Evolutionary conservation across 2,113 vertebrate species (phyloP), one percentile per base, ranked within the genome.

Genomic region (Machaerirhynchus nigripectus): DNA sequence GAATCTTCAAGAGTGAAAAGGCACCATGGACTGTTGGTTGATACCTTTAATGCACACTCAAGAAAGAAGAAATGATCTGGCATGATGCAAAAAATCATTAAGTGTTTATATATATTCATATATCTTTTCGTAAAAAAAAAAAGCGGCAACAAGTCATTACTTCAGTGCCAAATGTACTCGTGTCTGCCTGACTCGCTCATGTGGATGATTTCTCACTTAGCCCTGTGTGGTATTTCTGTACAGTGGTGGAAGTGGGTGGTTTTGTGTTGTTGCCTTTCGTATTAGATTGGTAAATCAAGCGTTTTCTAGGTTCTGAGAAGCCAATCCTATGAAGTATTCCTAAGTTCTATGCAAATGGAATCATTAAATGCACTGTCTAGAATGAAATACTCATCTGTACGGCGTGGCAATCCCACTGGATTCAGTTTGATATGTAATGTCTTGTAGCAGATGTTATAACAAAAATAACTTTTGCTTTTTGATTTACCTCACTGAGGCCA

Each of bases 401-500:
- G 30, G 46, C 0, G 59, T 81, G 88, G 87, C 93, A 57, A 84
- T 93, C 85, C 85, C 95, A 94, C 93, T 26, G 61, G 96, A 88
- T 89, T 95, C 81, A 21, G 68, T 96, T 92, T 71, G 97, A 97
- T 97, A 97, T 96, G 96, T 97, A 97, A 97, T 94, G 94, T 97
- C 97, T 96, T 96, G 96, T 87, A 96, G 96, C 97, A 95, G 97
- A 95, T 94, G 94, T 95, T 90, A 90, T 95, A 96, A 97, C 90
- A 97, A 97, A 96, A 97, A 91, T 95, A 97, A 96, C 92, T 96
- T 92, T 97, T 96, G 90, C 76, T 95, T 96, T 94, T 95, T 94
- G 92, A 96, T 96, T 95, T 97, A 97, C 97, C 97, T 97, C 98
- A 97, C 95, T 97, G 97, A 97, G 97, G 97, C 97, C 94, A 96